phyloP scores from a whole-genome alignment of 2,113 vertebrate genomes.

The Rhegmatorhina hoffmannsi region DNA sequence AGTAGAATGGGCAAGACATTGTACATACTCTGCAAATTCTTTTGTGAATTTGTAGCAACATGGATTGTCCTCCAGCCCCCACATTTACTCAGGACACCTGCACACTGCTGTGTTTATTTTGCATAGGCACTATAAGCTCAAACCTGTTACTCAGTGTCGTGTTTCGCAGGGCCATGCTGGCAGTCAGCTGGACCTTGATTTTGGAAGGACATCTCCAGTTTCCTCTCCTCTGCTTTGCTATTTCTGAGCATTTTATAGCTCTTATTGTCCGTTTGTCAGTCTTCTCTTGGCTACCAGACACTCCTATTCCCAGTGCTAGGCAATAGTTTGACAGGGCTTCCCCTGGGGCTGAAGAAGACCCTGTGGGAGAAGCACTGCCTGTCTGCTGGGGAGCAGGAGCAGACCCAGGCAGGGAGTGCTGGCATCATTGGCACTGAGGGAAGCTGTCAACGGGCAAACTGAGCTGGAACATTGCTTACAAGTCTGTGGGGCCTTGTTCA shows the following conservation, averaged over 20 bases:
- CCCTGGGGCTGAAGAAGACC: neutral
- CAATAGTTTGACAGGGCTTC: neutral
- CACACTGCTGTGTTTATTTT: neutral
- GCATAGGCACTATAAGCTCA: neutral
- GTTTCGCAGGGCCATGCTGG: neutral
- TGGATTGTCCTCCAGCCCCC: neutral
- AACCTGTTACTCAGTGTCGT: neutral
- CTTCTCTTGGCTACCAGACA: neutral
- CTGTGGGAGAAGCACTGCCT: neutral
- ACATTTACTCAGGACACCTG: neutral
- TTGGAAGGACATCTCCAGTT: neutral
- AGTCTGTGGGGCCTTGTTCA: neutral
- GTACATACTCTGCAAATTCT: neutral
- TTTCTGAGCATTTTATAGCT: fast-evolving
- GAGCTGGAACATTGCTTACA: fast-evolving
- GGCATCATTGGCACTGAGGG: neutral
- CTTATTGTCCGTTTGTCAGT: neutral
- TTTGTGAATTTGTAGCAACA: neutral
- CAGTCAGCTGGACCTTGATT: neutral
- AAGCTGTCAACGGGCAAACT: neutral
- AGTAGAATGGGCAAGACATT: neutral
- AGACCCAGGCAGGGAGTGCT: neutral
- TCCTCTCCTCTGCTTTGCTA: neutral
- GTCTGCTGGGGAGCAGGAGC: neutral
- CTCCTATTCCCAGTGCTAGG: neutral